Evolutionary conservation across 1,140 invertebrate species (phyloP).

Genomic region (Spodoptera frugiperda): DNA sequence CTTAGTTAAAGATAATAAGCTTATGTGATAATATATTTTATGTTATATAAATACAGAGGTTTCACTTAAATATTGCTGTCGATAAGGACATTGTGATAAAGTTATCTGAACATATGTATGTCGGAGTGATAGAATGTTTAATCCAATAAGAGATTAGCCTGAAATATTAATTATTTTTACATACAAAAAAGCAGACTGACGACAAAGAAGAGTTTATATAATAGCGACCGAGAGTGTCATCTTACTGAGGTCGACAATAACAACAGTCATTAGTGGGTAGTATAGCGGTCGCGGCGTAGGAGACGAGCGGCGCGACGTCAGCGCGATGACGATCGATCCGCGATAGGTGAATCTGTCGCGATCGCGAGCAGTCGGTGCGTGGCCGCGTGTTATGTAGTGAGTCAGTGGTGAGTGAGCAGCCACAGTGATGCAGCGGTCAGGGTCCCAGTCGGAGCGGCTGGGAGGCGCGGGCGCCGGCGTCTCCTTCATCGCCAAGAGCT

Average conservation of each 20-base stretch:
- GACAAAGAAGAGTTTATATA: conserved; percentile 47
- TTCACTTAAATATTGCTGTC: conserved; percentile 57
- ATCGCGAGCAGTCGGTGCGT: conserved; percentile 14
- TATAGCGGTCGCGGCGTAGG: conserved; percentile 51
- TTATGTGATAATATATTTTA: conserved; percentile 57
- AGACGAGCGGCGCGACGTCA: conserved; percentile 47
- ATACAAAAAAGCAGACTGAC: conserved; percentile 43
- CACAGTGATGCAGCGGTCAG: conserved; percentile 85
- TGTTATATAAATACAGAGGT: conserved; percentile 60
- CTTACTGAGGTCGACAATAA: conserved; percentile 30
- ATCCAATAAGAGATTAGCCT: conserved; percentile 44
- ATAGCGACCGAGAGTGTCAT: conserved; percentile 46
- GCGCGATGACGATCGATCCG: conserved; percentile 57
- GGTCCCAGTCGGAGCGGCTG: conserved; percentile 83
- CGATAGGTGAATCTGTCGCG: conserved; percentile 66
- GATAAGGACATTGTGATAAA: conserved; percentile 67
- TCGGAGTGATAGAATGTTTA: conserved; percentile 46
- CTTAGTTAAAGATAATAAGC: conserved; percentile 47
- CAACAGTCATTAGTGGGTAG: conserved; percentile 13
- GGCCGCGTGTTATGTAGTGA: conserved; percentile 64
- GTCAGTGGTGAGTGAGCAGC: conserved; percentile 52
- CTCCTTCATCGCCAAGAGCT: conserved; percentile 80
- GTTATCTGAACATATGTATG: conserved; percentile 60
- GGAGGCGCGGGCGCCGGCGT: conserved; percentile 66
- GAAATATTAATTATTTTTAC: conserved; percentile 48